Evolutionary conservation across 2,797 vertebrate species (phyloP), one percentile per base, ranked within the genome.

Genomic region (Gallinago nigripennis): DNA sequence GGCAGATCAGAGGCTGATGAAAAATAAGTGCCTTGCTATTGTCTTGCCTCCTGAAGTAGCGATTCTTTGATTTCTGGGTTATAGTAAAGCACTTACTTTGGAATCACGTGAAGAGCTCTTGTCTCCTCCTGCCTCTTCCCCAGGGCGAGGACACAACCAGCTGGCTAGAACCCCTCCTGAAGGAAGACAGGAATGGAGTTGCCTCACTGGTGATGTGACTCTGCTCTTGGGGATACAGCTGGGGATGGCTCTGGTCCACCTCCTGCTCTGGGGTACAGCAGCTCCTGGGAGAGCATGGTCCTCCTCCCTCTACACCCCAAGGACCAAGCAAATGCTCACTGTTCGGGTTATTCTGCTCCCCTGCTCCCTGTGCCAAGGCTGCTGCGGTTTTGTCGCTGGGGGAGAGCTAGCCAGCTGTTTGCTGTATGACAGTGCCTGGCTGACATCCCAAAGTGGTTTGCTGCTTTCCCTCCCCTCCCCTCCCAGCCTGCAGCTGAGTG

Each of bases 361-460:
- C 39, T 9, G 3, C 51, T 92, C 12, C 45, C 64, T 0, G 10
- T 63, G 82, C 82, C 4, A 16, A 83, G 27, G 45, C 45, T 64
- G 72, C 27, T 61, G 37, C 1, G 3, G 27, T 89, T 92, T n/a
- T 86, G 72, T 64, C 79, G 20, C 57, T 46, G 54, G 61, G 12
- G 8, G 9, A 91, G 82, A 78, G 64, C 76, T 69, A 87, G 73
- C 31, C 82, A 81, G 90, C 77, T 96, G 87, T 89, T 89, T 77
- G 72, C 57, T 90, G 46, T 84, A 37, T 4, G 11, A 65, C 82
- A 91, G 82, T 7, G 4, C 41, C 80, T 86, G 86, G 92, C 82
- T 94, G 70, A 43, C 77, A 63, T 86, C 85, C 82, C 73, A 51
- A 80, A 90, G 57, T 56, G 70, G 76, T 92, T 88, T 86, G 50